phyloP scores from a whole-genome alignment of 1,140 invertebrate species.

The Eciton burchellii region DNA sequence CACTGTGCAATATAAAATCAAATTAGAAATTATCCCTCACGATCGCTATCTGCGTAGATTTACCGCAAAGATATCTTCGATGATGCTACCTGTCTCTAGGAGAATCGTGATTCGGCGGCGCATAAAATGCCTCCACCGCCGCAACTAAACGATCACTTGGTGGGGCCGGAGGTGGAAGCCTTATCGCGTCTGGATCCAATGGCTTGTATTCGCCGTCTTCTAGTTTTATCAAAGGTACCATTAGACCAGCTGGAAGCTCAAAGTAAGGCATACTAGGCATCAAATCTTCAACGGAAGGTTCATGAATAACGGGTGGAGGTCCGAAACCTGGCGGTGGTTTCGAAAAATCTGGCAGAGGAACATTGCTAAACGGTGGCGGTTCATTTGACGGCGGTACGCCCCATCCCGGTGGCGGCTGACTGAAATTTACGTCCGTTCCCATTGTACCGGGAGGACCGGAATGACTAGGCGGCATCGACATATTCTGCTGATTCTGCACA shows the following conservation, averaged over 20 bases:
- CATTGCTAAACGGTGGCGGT: conserved; percentile 82
- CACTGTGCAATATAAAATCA: conserved; percentile 86
- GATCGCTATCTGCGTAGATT: background rate
- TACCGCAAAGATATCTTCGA: conserved; percentile 4
- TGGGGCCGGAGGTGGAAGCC: conserved; percentile 96
- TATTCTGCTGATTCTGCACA: conserved; percentile 71
- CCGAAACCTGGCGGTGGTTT: conserved; percentile 94
- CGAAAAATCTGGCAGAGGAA: conserved; percentile 91
- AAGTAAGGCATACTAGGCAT: conserved; percentile 97
- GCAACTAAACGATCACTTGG: conserved; percentile 96
- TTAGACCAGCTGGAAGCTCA: conserved; percentile 97
- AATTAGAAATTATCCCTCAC: too few species aligned
- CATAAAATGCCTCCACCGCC: conserved; percentile 98
- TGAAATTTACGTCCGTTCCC: conserved; percentile 84
- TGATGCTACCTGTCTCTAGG: conserved; percentile 94
- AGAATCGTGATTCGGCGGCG: conserved; percentile 95
- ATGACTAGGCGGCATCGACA: conserved; percentile 72
- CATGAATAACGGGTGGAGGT: conserved; percentile 84
- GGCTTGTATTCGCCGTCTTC: conserved; percentile 96
- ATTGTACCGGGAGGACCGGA: conserved; percentile 72
- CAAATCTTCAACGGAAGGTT: conserved; percentile 89
- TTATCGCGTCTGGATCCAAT: conserved; percentile 95
- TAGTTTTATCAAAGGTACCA: conserved; percentile 96
- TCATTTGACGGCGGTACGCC: conserved; percentile 77
- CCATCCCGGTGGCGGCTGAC: conserved; percentile 87